Conservation (phyloP, 2,888 invertebrate genomes). For the Xestia ashworthii region DNA sequence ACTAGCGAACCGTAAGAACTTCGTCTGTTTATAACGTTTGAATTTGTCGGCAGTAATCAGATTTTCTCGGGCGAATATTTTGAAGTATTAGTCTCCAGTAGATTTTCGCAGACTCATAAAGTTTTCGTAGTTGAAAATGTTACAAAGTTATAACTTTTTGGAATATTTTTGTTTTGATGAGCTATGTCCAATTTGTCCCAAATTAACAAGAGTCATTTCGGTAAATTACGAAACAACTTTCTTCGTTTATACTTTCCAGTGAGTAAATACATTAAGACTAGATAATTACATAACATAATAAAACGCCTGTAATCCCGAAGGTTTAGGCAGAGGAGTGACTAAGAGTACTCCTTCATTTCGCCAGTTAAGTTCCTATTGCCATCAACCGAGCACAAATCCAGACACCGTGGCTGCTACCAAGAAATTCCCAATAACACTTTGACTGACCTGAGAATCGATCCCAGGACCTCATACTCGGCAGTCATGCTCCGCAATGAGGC, state of each 20-base stretch:
- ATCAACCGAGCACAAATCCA: too few species aligned
- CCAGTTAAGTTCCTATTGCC: too few species aligned
- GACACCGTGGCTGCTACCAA: too few species aligned
- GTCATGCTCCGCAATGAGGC: too few species aligned
- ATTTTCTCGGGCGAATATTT: slow-evolving; percentile 38
- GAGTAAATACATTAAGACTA: background rate
- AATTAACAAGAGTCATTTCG: background rate
- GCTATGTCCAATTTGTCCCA: background rate
- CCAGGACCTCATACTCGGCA: too few species aligned
- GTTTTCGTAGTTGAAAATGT: slow-evolving; percentile 19
- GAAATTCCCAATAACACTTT: too few species aligned
- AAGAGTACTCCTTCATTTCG: too few species aligned
- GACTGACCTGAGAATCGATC: too few species aligned
- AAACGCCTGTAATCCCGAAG: background rate
- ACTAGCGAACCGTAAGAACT: slow-evolving; percentile 1
- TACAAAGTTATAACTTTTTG: slow-evolving; percentile 13
- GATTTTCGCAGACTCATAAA: slow-evolving; percentile 7
- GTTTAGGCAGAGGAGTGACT: too few species aligned
- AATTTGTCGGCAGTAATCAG: slow-evolving; percentile 25
- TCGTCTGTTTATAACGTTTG: slow-evolving; percentile 5
- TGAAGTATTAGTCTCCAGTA: slow-evolving; percentile 32
- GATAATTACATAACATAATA: background rate
- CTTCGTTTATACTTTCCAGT: background rate
- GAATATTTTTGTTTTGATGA: slow-evolving; percentile 26
- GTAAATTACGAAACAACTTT: too few species aligned